phyloP scores from a whole-genome alignment of 2,797 vertebrate genomes.

The Phataginus tetradactyla region DNA sequence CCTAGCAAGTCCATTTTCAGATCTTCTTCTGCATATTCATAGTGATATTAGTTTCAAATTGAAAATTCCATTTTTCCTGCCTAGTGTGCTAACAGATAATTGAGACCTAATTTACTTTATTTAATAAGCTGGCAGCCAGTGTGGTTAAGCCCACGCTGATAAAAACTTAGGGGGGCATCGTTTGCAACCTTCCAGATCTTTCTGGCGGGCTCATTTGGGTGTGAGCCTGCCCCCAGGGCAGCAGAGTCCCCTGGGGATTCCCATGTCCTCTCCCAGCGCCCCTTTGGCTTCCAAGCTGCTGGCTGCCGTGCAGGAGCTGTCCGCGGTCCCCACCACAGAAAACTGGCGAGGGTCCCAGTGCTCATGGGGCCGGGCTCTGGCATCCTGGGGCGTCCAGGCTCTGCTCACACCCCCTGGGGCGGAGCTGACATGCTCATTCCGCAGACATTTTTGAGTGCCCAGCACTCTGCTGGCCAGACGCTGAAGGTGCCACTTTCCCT shows the following conservation, averaged over 20 bases:
- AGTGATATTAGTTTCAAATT: slow-evolving; percentile 57
- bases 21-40: slow-evolving; percentile 68
- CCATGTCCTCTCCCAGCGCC: too few relatives aligned
- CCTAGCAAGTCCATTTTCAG: slow-evolving; percentile 51
- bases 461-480: background rate
- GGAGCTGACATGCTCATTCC: background rate
- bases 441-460: background rate
- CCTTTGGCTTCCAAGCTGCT: accelerated
- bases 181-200: slow-evolving; percentile 37
- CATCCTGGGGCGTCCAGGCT: background rate
- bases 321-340: background rate
- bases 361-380: background rate
- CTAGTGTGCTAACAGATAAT: slow-evolving; percentile 76
- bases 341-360: accelerated
- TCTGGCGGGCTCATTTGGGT: background rate
- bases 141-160: slow-evolving; percentile 48
- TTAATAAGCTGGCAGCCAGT: slow-evolving; percentile 71
- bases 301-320: accelerated
- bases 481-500: background rate
- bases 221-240: background rate
- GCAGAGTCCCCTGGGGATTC: background rate
- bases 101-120: slow-evolving; percentile 79
- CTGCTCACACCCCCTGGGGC: background rate
- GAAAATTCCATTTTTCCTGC: slow-evolving; percentile 69
- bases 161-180: slow-evolving; percentile 18